Evolutionary conservation across 2,888 invertebrate species (phyloP), one percentile per base, ranked within the genome.

Genomic region (Tinea pellionella): DNA sequence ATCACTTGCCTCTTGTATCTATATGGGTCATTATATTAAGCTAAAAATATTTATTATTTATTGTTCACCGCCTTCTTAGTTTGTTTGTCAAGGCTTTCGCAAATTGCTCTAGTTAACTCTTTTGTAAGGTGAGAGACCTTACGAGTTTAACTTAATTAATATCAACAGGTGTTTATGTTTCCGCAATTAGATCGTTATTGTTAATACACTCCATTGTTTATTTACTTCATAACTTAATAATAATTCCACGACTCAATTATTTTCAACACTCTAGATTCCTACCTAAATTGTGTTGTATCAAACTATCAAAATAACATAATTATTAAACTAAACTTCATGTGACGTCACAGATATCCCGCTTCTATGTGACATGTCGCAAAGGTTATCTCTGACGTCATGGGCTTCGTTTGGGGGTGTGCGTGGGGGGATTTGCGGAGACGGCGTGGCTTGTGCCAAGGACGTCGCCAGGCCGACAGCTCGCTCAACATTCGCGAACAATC

Each of bases 391-490:
- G 59, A 59, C 59, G 59, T 59, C 59, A 43, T 11, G 12, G 59
- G 41, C 41, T 19, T 24, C 19, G 32, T n/a, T 15, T 43, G 60
- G 70, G 78, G 74, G 75, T 70, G 74, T 71, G 74, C 65, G 63
- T 78, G 65, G 66, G 68, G 70, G 67, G 73, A 73, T 69, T 68
- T 69, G 68, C 68, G 66, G 78, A 78, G 75, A 65, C 71, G 64
- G 74, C 74, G 71, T 74, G 76, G 73, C 29, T 74, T 66, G 75
- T 78, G 80, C 84, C 86, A 86, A 86, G 86, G 86, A 78, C 86
- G 84, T 85, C 84, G 76, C 83, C 83, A 71, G 76, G 85, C 81
- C 85, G 83, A 84, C 85, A 72, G 78, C 69, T 15, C 78, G 75
- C 80, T 81, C 78, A 78, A 83, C 83, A 47, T 47, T 76, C 74